phyloP scores from a whole-genome alignment of 2,888 invertebrate genomes.

The Siphonodentalium dalli region DNA sequence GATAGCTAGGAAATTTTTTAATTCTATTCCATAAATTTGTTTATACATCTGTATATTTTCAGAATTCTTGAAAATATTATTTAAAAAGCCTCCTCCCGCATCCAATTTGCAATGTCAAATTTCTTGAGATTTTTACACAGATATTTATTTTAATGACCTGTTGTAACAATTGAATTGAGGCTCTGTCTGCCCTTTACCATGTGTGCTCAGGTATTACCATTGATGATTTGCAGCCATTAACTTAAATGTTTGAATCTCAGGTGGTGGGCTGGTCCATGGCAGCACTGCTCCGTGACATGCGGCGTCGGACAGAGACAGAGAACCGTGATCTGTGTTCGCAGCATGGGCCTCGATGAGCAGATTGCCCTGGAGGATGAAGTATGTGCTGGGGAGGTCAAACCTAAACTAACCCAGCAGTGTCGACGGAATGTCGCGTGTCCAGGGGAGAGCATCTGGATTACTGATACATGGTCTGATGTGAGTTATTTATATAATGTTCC shows the following conservation, averaged over 20 bases:
- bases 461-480: slow-evolving; percentile 57
- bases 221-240: no score
- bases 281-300: slow-evolving; percentile 79
- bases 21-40: no score
- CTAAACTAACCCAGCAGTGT: slow-evolving; percentile 70
- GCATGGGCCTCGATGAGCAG: slow-evolving; percentile 70
- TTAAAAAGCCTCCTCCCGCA: no score
- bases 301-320: slow-evolving; percentile 64
- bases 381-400: slow-evolving; percentile 75
- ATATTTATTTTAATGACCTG: no score
- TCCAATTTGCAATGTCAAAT: no score
- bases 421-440: slow-evolving; percentile 55
- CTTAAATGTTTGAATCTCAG: slow-evolving; percentile 59
- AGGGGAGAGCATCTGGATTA: slow-evolving; percentile 44
- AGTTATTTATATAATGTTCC: slow-evolving; percentile 9
- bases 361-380: slow-evolving; percentile 79
- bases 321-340: slow-evolving; percentile 66
- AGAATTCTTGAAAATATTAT: no score
- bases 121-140: no score
- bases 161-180: no score
- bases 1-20: no score
- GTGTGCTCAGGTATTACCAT: no score
- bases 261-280: slow-evolving; percentile 91
- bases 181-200: no score
- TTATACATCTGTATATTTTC: no score